Evolutionary conservation across 2,797 vertebrate species (phyloP), one percentile per base, ranked within the genome.

Genomic region (Craterocephalus amniculus): DNA sequence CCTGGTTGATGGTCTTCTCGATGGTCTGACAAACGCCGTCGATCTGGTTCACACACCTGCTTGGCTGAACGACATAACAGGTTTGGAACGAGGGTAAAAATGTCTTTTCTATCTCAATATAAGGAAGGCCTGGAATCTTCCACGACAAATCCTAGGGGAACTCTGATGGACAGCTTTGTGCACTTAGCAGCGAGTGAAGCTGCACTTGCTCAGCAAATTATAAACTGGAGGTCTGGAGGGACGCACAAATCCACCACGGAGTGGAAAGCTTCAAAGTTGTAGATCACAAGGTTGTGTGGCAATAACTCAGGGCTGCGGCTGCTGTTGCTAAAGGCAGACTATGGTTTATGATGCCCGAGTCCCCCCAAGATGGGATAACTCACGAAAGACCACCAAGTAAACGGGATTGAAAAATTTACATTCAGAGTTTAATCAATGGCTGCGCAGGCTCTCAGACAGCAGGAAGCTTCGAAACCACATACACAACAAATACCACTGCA

Each of bases 1-100:
- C 93, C 89, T 96, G 94, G 90, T 93, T 94, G 79, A 96, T 95
- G 82, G 91, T 94, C 84, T 95, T 95, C 89, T 95, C 95, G 40
- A 96, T 93, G 36, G 94, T 95, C 79, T 93, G 89, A 81, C 95
- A 96, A 78, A 95, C 88, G 4, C 84, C 79, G 1, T 95, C 94
- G 6, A 95, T 95, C 88, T 95, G 93, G 87, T 96, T 95, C 87
- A 93, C 91, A 27, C 94, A 95, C 16, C 95, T 91, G 89, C 92
- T 95, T 0, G 91, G 91, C 95, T 95, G 49, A 31, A 85, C 7
- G n/a, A 78, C 40, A 72, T 60, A 67, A n/a, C 67, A 2, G 11
- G 43, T 64, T 45, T 38, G 40, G 4, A 63, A 54, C 24, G 24
- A 22, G 8, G 4, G 6, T 29, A 32, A 59, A 78, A 74, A 52